Base-by-base conservation (phyloP, 2,888 invertebrate species). In the Timema podura region DNA sequence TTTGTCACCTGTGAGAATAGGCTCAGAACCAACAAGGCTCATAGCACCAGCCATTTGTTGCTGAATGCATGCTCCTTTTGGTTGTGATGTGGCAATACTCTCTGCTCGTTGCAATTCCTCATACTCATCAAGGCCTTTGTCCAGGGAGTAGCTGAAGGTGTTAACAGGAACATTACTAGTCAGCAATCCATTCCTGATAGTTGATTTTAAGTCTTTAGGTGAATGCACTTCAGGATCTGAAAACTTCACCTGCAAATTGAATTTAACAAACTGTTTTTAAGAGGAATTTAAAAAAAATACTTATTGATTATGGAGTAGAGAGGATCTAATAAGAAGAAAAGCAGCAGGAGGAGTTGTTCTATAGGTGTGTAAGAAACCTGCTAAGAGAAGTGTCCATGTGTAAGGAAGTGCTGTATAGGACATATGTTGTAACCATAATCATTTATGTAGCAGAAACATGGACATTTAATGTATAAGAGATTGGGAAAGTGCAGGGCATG, bases 121-220 rank as follows among this genome's bases (percentile, higher is more conserved):
- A 65, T 71, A 75, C 64, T 73, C 72, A 69, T 75, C 74, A 6
- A 75, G 66, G 3, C 75, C 75, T 61, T 75, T 74, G 67, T 75
- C 75, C 46, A 75, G 65, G 2, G 75, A 74, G 65, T 71, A 73
- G 57, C 71, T 71, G 13, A 73, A 59, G 54, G 48, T 71, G 45
- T 64, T 69, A 7, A 67, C 11, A n/a, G 57, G 15, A 15, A 15
- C 68, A 44, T 11, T 61, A 49, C 61, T 59, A n/a, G 30, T 30
- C 30, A 30, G 30, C 30, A 30, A 30, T 30, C 30, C 30, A 30
- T 30, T 30, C 30, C 30, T 30, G 30, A 15, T 44, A 64, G 49
- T 16, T 13, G 61, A 48, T 5, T 67, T 46, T n/a, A 71, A 54
- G 13, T 66, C 67, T 30, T 70, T 59, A 5, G 67, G 61, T 11